Evolutionary conservation across 2,113 vertebrate genomes (phyloP), one percentile per base, ranked within the genome.

Genomic region (Coryphaenoides rupestris): DNA sequence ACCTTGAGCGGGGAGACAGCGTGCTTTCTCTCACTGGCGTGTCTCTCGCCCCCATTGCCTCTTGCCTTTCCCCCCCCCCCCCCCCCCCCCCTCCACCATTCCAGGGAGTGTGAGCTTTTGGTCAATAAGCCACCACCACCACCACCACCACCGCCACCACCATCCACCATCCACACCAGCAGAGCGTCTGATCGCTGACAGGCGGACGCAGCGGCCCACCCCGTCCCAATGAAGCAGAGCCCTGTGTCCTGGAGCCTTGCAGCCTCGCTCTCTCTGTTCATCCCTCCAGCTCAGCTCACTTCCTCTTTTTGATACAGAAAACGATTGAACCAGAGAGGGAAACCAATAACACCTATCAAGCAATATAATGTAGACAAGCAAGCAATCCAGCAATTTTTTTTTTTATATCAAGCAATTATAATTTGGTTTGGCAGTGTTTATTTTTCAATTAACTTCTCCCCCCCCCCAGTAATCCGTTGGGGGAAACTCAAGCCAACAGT

Each of bases 1-100:
- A 82, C 85, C 84, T 84, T 88, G 87, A 86, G 64, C 68, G 68
- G n/a, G 74, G 76, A 75, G 59, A 66, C 21, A 22, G 24, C 55
- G 49, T 61, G 53, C 62, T 70, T 26, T 49, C 62, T 59, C 55
- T 40, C 26, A 19, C 55, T 53, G 22, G 24, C 58, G 33, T 74
- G 47, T 60, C 65, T 72, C 68, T 74, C n/a, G 33, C 33, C 7
- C 47, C 50, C 21, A n/a, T 50, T 61, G 4, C 33, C 19, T 46
- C 26, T 47, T 19, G n/a, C 10, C n/a, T 77, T 68, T 62, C 63
- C 75, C 72, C 66, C 68, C 73, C 74, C 62, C 54, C 23, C 73
- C 63, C 66, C 68, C 73, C 74, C 62, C 54, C n/a, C 66, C 68
- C 73, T 76, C 62, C 54, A 28, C 73, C 63, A 69, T 68, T 74